phyloP scores from a whole-genome alignment of 2,113 vertebrate species.

The Odontophorus gujanensis region DNA sequence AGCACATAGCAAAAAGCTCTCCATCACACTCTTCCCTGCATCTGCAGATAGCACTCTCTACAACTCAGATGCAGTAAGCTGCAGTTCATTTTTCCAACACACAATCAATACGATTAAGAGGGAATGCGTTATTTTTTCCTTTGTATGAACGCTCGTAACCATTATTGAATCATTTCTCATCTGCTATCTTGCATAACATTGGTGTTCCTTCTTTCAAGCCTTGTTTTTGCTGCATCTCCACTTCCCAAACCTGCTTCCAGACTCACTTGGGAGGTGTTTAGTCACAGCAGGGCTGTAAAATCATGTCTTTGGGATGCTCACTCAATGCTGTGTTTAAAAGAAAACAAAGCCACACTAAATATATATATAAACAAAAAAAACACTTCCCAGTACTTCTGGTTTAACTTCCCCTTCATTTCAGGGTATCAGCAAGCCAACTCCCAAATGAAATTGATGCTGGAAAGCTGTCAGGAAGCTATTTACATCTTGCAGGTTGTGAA shows the following conservation, averaged over 20 bases:
- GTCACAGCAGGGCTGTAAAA: background rate
- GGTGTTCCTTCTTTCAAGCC: background rate
- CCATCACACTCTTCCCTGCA: background rate
- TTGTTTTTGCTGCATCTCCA: slow-evolving; percentile 29
- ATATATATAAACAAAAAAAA: background rate
- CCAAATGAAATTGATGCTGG: slow-evolving; percentile 1
- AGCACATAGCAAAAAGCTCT: background rate
- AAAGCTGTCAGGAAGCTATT: slow-evolving; percentile 36
- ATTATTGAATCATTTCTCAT: slow-evolving; percentile 48
- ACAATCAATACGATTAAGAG: slow-evolving; percentile 35
- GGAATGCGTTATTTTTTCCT: background rate
- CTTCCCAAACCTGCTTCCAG: slow-evolving; percentile 36
- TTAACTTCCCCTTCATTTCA: background rate
- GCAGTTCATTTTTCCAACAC: slow-evolving; percentile 14
- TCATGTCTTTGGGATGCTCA: background rate
- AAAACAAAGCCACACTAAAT: background rate
- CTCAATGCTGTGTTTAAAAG: background rate
- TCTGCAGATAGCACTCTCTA: fast-evolving
- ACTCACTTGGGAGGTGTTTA: background rate
- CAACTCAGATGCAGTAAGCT: background rate
- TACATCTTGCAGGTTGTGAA: slow-evolving; percentile 7
- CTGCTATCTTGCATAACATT: slow-evolving; percentile 2
- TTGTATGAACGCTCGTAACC: slow-evolving; percentile 14
- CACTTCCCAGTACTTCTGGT: background rate
- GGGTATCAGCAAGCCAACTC: background rate